phyloP scores from a whole-genome alignment of 1,140 invertebrate genomes.

The Penaeus indicus region DNA sequence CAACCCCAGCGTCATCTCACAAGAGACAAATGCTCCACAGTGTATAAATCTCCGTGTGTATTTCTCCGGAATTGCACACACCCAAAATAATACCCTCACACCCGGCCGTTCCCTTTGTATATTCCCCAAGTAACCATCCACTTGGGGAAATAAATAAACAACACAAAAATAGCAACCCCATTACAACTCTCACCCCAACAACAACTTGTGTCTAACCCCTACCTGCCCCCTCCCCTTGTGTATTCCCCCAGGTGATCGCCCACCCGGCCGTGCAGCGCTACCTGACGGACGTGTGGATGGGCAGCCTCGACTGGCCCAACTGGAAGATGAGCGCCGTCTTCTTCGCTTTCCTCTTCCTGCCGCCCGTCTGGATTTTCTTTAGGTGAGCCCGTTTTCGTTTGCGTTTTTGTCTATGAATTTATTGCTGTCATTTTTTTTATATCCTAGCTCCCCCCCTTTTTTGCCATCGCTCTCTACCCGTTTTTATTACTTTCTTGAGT shows the following conservation, averaged over 20 bases:
- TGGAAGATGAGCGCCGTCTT: constrained; percentile 95
- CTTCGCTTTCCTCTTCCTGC: constrained; percentile 90
- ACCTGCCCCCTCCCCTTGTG: background rate
- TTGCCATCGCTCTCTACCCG: background rate
- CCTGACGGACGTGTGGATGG: constrained; percentile 94
- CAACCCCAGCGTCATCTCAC: too few species aligned
- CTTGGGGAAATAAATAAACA: too few species aligned
- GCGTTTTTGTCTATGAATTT: background rate
- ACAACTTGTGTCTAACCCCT: background rate
- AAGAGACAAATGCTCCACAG: too few species aligned
- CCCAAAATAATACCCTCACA: too few species aligned
- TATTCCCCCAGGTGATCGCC: constrained; percentile 64
- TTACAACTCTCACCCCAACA: background rate
- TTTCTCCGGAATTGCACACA: too few species aligned
- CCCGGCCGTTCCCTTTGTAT: too few species aligned
- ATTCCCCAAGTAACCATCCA: too few species aligned
- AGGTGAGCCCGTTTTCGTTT: constrained; percentile 72
- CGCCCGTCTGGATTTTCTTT: constrained; percentile 96
- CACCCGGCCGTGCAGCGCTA: constrained; percentile 72
- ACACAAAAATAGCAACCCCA: background rate
- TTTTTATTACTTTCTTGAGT: background rate
- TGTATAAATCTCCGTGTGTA: too few species aligned
- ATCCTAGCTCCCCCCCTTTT: background rate
- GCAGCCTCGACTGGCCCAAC: constrained; percentile 93
- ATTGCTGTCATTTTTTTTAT: background rate